Evolutionary conservation across 2,888 invertebrate species (phyloP), one percentile per base, ranked within the genome.

Genomic region (Megamerina dolium): DNA sequence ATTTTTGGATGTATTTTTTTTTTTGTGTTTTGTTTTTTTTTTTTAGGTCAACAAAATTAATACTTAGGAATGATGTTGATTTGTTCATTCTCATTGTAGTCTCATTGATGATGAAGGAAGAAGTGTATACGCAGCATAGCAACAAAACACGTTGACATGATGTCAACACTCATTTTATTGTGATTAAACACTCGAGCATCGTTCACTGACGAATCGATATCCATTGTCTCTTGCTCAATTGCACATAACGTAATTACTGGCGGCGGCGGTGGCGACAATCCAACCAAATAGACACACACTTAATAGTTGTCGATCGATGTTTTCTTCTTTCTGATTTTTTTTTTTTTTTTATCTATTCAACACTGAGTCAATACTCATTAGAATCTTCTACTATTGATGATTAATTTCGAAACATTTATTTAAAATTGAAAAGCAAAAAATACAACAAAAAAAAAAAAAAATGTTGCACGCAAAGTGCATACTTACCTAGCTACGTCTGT

Each of bases 71-170:
- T 8, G 23, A 8, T 8, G 23, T 23, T 23, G 6, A n/a, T 23
- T 10, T 8, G 10, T 23, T 23, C 6, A 8, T 6, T 23, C 8
- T 23, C 8, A 23, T 8, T 23, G 23, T 23, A 8, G 6, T 23
- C 10, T 23, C 8, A 23, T 23, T 23, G 23, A 23, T n/a, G n/a
- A n/a, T n/a, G n/a, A n/a, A n/a, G n/a, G n/a, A n/a, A n/a, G n/a
- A n/a, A n/a, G n/a, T n/a, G n/a, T n/a, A n/a, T n/a, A n/a, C n/a
- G n/a, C n/a, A n/a, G n/a, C n/a, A n/a, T n/a, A n/a, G n/a, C n/a
- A n/a, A n/a, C n/a, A n/a, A n/a, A n/a, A 37, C 43, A 43, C 32
- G 32, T 19, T 43, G 43, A 43, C 43, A 43, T 26, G 20, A n/a
- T 43, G 43, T 43, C 43, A 43, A 43, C 43, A 43, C 20, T 27